These are phyloP conservation scores for Diplodus sargus DNA, from an alignment of 2,797 vertebrate genomes.

Conservation along the genomic window DNA sequence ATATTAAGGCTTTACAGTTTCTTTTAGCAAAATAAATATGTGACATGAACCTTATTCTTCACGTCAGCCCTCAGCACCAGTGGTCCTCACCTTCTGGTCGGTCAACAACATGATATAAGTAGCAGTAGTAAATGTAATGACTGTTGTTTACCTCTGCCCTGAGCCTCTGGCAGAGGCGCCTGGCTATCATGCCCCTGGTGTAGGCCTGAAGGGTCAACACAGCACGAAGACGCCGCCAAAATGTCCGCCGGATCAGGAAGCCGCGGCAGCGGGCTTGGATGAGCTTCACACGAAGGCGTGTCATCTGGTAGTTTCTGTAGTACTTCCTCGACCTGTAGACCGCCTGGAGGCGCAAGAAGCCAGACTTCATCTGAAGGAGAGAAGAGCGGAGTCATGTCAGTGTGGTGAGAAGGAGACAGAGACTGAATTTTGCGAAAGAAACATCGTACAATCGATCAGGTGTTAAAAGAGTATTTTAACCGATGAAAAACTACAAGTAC, in stretches of 20 bases:
- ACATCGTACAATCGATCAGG: no score
- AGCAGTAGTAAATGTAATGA: slow-evolving; percentile 66
- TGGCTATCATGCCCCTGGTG: slow-evolving; percentile 93
- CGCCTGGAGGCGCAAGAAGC: slow-evolving; percentile 95
- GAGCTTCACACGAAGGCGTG: slow-evolving; percentile 85
- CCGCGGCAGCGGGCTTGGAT: slow-evolving; percentile 93
- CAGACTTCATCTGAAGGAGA: slow-evolving; percentile 89
- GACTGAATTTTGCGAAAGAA: no score
- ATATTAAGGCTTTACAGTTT: background rate
- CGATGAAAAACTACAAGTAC: background rate
- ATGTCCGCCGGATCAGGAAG: slow-evolving; percentile 88
- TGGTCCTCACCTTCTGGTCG: slow-evolving; percentile 7
- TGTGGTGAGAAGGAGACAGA: no score
- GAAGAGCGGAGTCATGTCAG: background rate
- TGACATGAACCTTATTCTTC: background rate
- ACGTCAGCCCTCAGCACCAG: slow-evolving; percentile 43
- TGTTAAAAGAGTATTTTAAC: background rate
- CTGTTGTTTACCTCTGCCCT: slow-evolving; percentile 88
- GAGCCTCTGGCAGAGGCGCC: slow-evolving; percentile 91
- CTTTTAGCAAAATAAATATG: background rate
- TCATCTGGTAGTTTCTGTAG: slow-evolving; percentile 86
- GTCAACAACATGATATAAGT: slow-evolving; percentile 20
- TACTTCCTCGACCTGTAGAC: slow-evolving; percentile 91
- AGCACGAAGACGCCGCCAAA: slow-evolving; percentile 90
- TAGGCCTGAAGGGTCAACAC: slow-evolving; percentile 93